Evolutionary conservation across 2,113 vertebrate genomes (phyloP).

Genomic region (Lipophrys pholis): DNA sequence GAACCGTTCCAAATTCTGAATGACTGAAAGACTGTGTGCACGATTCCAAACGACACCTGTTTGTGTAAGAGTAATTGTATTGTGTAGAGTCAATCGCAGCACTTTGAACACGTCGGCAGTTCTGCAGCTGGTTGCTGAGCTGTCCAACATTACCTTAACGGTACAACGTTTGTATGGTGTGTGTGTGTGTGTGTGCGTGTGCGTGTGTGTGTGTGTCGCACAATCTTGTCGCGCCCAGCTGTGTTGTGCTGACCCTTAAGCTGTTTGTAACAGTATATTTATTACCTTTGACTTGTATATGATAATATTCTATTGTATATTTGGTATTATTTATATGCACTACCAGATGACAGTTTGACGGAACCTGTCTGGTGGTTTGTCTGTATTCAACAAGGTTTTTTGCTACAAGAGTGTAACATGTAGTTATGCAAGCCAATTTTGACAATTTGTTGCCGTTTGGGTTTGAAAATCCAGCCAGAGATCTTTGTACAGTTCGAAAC

Average conservation of each 20-base stretch:
- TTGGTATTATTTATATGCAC: slow-evolving; percentile 94
- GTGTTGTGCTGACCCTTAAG: slow-evolving; percentile 82
- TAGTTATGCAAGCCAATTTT: slow-evolving; percentile 51
- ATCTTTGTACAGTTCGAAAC: slow-evolving; percentile 36
- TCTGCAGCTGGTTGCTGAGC: slow-evolving; percentile 73
- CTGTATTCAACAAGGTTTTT: slow-evolving; percentile 50
- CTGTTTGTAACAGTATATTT: slow-evolving; percentile 96
- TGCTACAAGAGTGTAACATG: slow-evolving; percentile 38
- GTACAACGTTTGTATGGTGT: slow-evolving; percentile 65
- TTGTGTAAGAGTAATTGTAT: slow-evolving; percentile 34
- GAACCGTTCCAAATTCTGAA: slow-evolving; percentile 39
- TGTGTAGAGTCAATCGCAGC: slow-evolving; percentile 61
- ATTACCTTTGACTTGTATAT: slow-evolving; percentile 86
- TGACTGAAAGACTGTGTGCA: slow-evolving; percentile 51
- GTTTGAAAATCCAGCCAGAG: slow-evolving; percentile 30
- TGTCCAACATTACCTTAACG: slow-evolving; percentile 72
- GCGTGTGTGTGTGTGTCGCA: slow-evolving; percentile 55
- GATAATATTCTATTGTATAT: slow-evolving; percentile 91
- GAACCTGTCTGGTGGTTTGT: slow-evolving; percentile 58
- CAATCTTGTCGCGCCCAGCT: slow-evolving; percentile 85
- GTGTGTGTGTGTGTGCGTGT: slow-evolving; percentile 8
- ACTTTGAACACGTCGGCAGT: slow-evolving; percentile 70
- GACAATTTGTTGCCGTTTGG: slow-evolving; percentile 38
- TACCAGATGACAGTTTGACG: slow-evolving; percentile 85
- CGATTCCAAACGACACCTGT: slow-evolving; percentile 43